A percentile compares a stretch with the other conserved stretches of the same genome.
Conservation (phyloP, 2,113 vertebrate genomes). For the Plestiodon gilberti region DNA sequence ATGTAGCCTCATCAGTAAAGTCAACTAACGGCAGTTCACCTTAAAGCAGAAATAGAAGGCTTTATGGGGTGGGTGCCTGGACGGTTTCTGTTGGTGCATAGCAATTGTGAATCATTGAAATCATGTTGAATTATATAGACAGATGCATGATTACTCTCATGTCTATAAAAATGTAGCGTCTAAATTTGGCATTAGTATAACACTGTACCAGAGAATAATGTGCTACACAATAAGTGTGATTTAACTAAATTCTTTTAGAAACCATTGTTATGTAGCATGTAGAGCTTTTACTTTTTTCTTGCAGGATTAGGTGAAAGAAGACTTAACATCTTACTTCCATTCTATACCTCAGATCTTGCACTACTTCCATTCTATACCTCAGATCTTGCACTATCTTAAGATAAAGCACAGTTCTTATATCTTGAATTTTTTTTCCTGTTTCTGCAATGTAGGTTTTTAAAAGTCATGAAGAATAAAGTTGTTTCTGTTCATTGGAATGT, state of each 20-base stretch:
- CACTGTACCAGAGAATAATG: background rate
- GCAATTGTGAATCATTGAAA: background rate
- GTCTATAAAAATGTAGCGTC: background rate
- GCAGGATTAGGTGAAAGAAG: constrained; percentile 27
- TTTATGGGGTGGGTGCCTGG: background rate
- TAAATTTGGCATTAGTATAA: background rate
- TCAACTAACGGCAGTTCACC: background rate
- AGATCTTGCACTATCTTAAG: constrained; percentile 47
- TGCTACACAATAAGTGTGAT: background rate
- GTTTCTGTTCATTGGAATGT: constrained; percentile 5
- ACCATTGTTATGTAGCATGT: constrained; percentile 29
- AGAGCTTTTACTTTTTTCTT: constrained; percentile 47
- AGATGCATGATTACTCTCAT: background rate
- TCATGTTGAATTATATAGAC: background rate
- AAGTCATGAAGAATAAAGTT: background rate
- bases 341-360: constrained; percentile 43
- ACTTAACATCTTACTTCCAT: constrained; percentile 36
- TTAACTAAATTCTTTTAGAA: constrained; percentile 45
- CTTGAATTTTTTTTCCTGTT: constrained; percentile 42
- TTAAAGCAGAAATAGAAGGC: background rate
- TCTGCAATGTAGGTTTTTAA: constrained; percentile 28
- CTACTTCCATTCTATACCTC: constrained; percentile 24
- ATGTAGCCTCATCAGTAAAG: background rate
- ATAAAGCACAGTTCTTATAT: constrained; percentile 33
- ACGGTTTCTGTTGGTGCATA: background rate